Base-by-base conservation (phyloP, 2,113 vertebrate species). In the Trinectes maculatus region DNA sequence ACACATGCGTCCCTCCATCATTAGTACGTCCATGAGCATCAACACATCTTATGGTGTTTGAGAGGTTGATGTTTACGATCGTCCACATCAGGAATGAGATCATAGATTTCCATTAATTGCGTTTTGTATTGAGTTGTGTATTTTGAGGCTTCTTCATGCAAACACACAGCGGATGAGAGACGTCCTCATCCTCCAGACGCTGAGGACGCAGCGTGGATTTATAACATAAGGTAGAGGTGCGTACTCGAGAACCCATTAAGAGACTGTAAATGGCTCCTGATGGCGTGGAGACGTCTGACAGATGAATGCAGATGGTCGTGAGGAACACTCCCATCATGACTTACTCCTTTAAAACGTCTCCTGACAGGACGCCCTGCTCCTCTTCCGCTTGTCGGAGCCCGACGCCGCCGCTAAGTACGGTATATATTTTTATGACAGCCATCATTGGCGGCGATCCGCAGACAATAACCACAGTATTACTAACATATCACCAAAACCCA, bases 361-460 rank as follows among this genome's bases (percentile, higher is more conserved):
- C 77, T 72, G 76, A 73, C 64, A 69, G 60, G 39, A 59, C 22
- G 28, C 4, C 22, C 18, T 16, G 0, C 57, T 76, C 51, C 64
- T 72, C 42, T 65, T 52, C 46, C 3, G 37, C 11, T 54, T 47
- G 26, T 43, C 63, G 70, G 33, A 72, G 60, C 57, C 39, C 60
- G 55, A 46, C 64, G 47, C 42, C 51, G 70, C 72, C 25, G 61
- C 63, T 83, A 83, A 79, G 80, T 51, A 73, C 53, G 83, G 69
- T 79, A 75, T 83, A 77, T 87, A 82, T 86, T 77, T 85, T 83
- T 71, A 84, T 75, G 71, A 76, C 68, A 89, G 86, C 85, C 66
- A 88, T 88, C 78, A 84, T 80, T 46, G 80, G 58, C 26, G 48
- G 36, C 79, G 15, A 76, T 87, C 81, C 72, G 44, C 79, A 66